These are phyloP conservation scores for Orthosia cruda DNA, from an alignment of 2,888 invertebrate species.

Conservation along the genomic window DNA sequence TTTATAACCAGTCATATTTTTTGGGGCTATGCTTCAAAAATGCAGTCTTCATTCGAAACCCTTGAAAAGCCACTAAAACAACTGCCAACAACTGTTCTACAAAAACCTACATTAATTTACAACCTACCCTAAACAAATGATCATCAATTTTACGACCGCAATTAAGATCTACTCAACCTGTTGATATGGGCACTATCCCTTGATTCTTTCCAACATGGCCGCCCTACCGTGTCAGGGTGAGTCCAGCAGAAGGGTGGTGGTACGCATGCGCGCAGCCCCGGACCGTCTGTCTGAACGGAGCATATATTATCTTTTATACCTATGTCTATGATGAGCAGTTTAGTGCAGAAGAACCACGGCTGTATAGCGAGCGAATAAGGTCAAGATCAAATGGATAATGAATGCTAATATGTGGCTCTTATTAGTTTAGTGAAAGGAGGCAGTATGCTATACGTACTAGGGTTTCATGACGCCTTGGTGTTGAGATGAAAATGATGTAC, in stretches of 20 bases:
- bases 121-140: conserved; percentile 11
- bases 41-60: not conserved
- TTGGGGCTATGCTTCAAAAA: not conserved
- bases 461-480: not conserved
- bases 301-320: conserved; percentile 55
- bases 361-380: conserved; percentile 29
- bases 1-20: not conserved
- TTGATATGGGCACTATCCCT: conserved; percentile 64
- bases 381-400: conserved; percentile 39
- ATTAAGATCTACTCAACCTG: conserved; percentile 69
- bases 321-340: conserved; percentile 39
- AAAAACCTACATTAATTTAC: not conserved
- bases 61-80: not conserved
- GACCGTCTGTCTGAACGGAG: conserved; percentile 67
- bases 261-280: conserved; percentile 68
- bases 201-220: conserved; percentile 31
- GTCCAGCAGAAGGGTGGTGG: conserved; percentile 53
- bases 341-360: conserved; percentile 37
- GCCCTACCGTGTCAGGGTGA: conserved; percentile 64
- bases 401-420: not conserved
- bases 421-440: not conserved
- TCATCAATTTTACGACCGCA: conserved; percentile 34
- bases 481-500: not conserved
- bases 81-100: not conserved
- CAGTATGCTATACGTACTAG: not conserved